phyloP scores from a whole-genome alignment of 1,140 invertebrate species.

The Oscheius sp. region DNA sequence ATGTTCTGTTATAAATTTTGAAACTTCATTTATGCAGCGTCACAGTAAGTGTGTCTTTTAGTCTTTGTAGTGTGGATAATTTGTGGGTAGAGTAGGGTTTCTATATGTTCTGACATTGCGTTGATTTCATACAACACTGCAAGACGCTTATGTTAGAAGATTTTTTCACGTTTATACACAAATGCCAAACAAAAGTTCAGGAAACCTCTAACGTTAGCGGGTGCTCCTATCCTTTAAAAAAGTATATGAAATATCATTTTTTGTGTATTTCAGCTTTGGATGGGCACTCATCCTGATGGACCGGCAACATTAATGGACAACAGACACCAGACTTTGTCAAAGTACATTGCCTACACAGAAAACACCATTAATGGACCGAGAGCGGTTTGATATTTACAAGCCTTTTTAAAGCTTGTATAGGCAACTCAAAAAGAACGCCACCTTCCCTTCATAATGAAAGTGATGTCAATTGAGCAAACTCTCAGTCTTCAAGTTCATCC shows the following conservation, averaged over 20 bases:
- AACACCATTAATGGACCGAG: slow-evolving; percentile 64
- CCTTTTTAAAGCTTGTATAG: not conserved
- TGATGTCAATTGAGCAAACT: slow-evolving; percentile 85
- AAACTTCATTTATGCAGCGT: not conserved
- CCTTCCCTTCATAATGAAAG: slow-evolving; percentile 91
- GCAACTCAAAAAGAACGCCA: slow-evolving; percentile 18
- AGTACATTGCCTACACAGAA: slow-evolving; percentile 71
- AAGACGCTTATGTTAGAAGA: too few species aligned
- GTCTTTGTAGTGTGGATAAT: slow-evolving; percentile 24
- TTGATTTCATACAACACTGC: too few species aligned
- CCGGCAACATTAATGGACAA: slow-evolving; percentile 69
- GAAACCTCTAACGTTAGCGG: too few species aligned
- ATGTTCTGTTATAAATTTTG: not conserved
- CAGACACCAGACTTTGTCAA: slow-evolving; percentile 24
- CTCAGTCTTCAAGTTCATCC: slow-evolving; percentile 97
- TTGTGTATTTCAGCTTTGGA: slow-evolving; percentile 73
- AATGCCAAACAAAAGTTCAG: too few species aligned
- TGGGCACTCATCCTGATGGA: slow-evolving; percentile 91
- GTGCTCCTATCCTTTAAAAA: not conserved
- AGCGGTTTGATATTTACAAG: not conserved
- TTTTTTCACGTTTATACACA: too few species aligned
- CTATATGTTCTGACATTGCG: too few species aligned
- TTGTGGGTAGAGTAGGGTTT: too few species aligned
- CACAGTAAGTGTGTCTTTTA: not conserved
- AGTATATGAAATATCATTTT: not conserved